A percentile compares a stretch with the other conserved stretches of the same genome.
phyloP scores from a whole-genome alignment of 2,888 invertebrate genomes.

The Meghimatium bilineatum region DNA sequence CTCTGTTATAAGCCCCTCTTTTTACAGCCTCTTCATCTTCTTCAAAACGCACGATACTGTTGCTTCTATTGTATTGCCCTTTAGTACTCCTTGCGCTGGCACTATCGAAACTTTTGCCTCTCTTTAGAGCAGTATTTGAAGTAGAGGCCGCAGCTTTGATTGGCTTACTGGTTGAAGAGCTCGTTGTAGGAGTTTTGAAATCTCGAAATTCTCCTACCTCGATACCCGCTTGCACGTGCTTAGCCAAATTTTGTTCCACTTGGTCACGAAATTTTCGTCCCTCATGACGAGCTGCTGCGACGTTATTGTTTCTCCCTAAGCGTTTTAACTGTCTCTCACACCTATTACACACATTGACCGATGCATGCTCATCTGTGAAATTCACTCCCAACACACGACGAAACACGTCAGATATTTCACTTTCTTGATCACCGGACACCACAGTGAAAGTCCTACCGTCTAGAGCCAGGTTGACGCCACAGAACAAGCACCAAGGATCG shows the following conservation, averaged over 20 bases:
- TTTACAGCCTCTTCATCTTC: not conserved
- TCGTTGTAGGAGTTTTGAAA: not conserved
- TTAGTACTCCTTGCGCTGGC: not conserved
- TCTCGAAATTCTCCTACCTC: constrained; percentile 30
- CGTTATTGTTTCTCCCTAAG: constrained; percentile 33
- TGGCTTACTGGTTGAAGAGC: not conserved
- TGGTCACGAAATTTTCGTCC: constrained; percentile 20
- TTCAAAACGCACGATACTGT: constrained; percentile 1
- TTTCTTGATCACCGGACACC: not conserved
- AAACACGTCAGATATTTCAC: constrained; percentile 35
- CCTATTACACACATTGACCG: constrained; percentile 41
- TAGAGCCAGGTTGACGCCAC: constrained; percentile 29
- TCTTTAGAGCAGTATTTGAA: not conserved
- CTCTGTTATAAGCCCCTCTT: not conserved
- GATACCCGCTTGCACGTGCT: constrained; percentile 12
- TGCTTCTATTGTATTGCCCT: not conserved
- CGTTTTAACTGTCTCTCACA: constrained; percentile 43
- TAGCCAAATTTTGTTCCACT: constrained; percentile 28
- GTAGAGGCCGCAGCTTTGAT: not conserved
- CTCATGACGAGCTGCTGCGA: constrained; percentile 35
- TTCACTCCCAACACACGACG: constrained; percentile 36
- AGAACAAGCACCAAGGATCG: constrained; percentile 44
- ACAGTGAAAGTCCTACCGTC: constrained; percentile 23
- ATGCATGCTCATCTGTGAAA: constrained; percentile 13
- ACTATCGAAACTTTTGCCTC: constrained; percentile 7